Percentiles rank a stretch among this genome's conserved stretches.
phyloP scores from a whole-genome alignment of 1,140 invertebrate genomes.

The Drosophila nebulosa region DNA sequence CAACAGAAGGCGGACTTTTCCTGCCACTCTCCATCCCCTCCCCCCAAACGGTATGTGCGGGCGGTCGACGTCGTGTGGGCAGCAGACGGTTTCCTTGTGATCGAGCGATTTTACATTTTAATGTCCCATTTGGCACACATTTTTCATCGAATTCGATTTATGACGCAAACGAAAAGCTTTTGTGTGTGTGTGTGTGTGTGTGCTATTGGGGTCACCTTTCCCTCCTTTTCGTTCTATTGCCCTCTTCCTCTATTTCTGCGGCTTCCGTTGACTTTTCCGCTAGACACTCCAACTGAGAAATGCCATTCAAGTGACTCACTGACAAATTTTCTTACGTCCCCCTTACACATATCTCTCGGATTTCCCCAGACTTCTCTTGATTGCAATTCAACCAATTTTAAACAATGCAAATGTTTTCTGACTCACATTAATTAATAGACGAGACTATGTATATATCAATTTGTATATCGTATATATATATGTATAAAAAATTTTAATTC shows the following conservation, averaged over 20 bases:
- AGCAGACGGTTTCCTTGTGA: slow-evolving; percentile 23
- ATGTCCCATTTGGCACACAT: slow-evolving; percentile 71
- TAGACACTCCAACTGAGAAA: background rate
- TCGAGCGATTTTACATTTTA: slow-evolving; percentile 36
- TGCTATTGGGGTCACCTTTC: slow-evolving; percentile 6
- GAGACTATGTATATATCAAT: slow-evolving; percentile 11
- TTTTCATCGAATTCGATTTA: slow-evolving; percentile 58
- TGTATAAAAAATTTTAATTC: slow-evolving; percentile 19
- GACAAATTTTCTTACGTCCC: background rate
- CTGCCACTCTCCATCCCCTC: background rate
- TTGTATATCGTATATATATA: slow-evolving; percentile 2
- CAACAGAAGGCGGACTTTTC: slow-evolving; percentile 6
- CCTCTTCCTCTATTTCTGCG: background rate
- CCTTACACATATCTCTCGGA: background rate
- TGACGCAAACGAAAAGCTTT: slow-evolving; percentile 50
- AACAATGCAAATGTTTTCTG: slow-evolving; percentile 21
- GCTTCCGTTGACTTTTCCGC: background rate
- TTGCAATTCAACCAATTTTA: slow-evolving; percentile 8
- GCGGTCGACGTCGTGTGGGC: background rate
- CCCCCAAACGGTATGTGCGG: background rate
- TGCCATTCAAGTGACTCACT: background rate
- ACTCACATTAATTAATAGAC: slow-evolving; percentile 40
- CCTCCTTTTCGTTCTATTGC: background rate
- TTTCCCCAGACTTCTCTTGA: background rate
- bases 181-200: background rate